A percentile compares a stretch with the other conserved stretches of the same genome.
phyloP scores from a whole-genome alignment of 2,113 vertebrate species.

The Crotophaga sulcirostris region DNA sequence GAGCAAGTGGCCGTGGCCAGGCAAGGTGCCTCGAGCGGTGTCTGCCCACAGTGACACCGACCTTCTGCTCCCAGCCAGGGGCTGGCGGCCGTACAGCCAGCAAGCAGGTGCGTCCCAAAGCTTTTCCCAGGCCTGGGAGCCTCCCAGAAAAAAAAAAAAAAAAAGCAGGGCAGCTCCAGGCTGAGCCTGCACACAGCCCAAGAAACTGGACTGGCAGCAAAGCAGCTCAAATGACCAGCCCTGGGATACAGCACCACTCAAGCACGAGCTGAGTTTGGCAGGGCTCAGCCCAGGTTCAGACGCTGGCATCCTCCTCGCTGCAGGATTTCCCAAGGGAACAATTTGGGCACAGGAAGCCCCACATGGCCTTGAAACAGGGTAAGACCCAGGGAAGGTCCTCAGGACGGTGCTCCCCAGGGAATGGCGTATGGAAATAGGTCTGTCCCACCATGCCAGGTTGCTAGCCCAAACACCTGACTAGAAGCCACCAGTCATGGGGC shows the following conservation, averaged over 20 bases:
- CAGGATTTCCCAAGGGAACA: background rate
- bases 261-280: background rate
- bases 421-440: rapidly evolving
- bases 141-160: background rate
- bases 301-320: background rate
- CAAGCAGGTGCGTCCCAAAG: background rate
- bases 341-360: background rate
- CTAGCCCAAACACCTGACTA: background rate
- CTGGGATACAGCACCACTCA: rapidly evolving
- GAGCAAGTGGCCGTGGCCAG: background rate
- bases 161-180: background rate
- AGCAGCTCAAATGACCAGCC: background rate
- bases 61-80: background rate
- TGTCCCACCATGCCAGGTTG: background rate
- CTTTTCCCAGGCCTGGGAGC: background rate
- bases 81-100: background rate
- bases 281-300: background rate
- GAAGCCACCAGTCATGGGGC: background rate
- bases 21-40: background rate
- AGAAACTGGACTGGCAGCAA: background rate
- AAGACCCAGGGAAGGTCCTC: background rate
- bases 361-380: background rate
- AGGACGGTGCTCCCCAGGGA: background rate
- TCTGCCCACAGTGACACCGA: background rate
- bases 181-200: background rate